Evolutionary conservation across 2,113 vertebrate species (phyloP), one percentile per base, ranked within the genome.

Genomic region (Clarias magur): DNA sequence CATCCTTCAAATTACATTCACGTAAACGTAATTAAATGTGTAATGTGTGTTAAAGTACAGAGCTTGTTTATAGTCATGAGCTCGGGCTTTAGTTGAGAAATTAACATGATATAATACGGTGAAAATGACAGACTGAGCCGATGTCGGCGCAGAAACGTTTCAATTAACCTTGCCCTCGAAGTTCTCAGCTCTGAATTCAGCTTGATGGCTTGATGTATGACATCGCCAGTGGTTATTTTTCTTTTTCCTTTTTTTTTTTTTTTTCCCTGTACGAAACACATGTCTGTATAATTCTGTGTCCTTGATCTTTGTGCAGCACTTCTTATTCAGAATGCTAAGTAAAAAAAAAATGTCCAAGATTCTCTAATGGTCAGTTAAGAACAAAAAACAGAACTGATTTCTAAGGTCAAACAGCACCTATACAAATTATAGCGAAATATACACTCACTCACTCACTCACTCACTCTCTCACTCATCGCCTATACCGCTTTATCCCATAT

Each of bases 101-200:
- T 34, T 68, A 78, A 82, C 79, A 76, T 81, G 83, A 82, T 75
- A 54, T 82, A 83, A 82, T 68, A 82, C 54, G 83, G 57, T 63
- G 59, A 30, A 70, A 68, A 79, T 89, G 80, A 84, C 65, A 84
- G 89, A 86, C 85, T 87, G 83, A 85, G 63, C 84, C 27, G 25
- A 48, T 53, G 56, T 63, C 34, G 48, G 62, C 17, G 27, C 73
- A 16, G 60, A 38, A 78, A 70, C 80, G 76, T 83, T 75, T 86
- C 88, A 86, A 86, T 88, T 78, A 88, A 88, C 68, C 88, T 83
- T 54, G 57, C 73, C 84, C 62, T 83, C 60, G 19, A 38, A 57
- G 27, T 65, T 83, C 86, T 78, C 68, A 87, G 60, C 70, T 56
- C 60, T 68, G 56, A 82, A 60, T 72, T 82, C 70, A 56, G 60